Evolutionary conservation across 2,888 invertebrate species (phyloP), one percentile per base, ranked within the genome.

Genomic region (Machimus rusticus): DNA sequence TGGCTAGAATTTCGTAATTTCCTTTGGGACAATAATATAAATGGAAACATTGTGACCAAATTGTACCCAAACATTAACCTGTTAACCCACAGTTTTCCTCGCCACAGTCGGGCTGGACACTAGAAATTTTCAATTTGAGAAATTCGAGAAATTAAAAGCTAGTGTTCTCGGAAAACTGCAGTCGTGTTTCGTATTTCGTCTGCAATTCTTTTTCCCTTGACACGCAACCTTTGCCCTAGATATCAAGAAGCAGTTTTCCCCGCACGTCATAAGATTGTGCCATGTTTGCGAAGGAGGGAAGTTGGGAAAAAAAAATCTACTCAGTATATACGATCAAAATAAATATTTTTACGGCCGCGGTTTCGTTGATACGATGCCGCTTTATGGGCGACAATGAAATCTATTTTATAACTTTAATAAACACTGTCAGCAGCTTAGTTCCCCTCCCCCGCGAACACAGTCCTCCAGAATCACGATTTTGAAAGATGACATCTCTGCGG

Each of bases 321-420:
- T 43, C 78, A 43, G 23, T 19, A 12, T 19, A 39, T 51, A 19
- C 23, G 31, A 28, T 46, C 28, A 79, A 79, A 31, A 79, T 46
- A 79, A 79, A 46, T 79, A 39, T 19, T 51, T 46, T 79, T 79
- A 79, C 14, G 46, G 51, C n/a, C 16, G 46, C 31, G 46, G 51
- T 46, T 46, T 79, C 51, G 28, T 46, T 46, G 51, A 79, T 79
- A 79, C 16, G 79, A 79, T n/a, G 4, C 55, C 31, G n/a, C 8
- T 46, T 79, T 79, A 79, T 79, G 51, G 51, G 16, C 31, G 16
- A 28, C 23, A 79, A 79, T 79, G 23, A 79, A 79, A 79, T 51
- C 31, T 79, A 79, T 79, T 79, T 79, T 79, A 79, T 16, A 79
- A 51, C 51, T 79, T 79, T 79, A 79, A 79, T 79, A 79, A 79